Conservation (phyloP, 2,888 invertebrate species). For the Adelphocoris suturalis region DNA sequence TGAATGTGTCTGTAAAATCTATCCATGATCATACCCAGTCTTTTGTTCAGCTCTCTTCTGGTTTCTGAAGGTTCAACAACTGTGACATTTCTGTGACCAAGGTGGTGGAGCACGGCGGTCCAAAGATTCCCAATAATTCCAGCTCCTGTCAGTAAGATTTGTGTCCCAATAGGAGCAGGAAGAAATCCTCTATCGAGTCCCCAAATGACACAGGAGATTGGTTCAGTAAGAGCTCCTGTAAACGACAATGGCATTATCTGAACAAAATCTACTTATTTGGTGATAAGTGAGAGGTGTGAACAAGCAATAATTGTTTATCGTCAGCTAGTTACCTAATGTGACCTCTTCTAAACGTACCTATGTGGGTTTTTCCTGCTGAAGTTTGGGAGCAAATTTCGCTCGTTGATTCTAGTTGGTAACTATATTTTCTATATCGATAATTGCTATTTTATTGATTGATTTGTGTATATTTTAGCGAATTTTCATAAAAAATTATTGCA, state of each 20-base stretch:
- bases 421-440: too few species aligned
- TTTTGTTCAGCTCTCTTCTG: slow-evolving; percentile 78
- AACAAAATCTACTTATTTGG: too few species aligned
- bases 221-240: slow-evolving; percentile 84
- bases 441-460: too few species aligned
- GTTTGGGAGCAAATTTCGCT: too few species aligned
- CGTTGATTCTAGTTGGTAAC: too few species aligned
- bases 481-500: too few species aligned
- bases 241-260: slow-evolving; percentile 55
- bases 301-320: too few species aligned
- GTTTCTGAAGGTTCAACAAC: slow-evolving; percentile 84
- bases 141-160: slow-evolving; percentile 84
- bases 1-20: neutral
- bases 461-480: too few species aligned
- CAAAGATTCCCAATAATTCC: slow-evolving; percentile 87
- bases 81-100: slow-evolving; percentile 85
- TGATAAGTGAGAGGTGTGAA: too few species aligned
- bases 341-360: too few species aligned
- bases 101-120: slow-evolving; percentile 84
- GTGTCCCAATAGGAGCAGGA: slow-evolving; percentile 82
- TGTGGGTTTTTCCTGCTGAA: too few species aligned
- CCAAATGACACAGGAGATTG: slow-evolving; percentile 85
- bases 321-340: too few species aligned
- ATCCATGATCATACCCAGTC: slow-evolving; percentile 79
- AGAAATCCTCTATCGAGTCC: slow-evolving; percentile 83